Evolutionary conservation across 2,113 vertebrate species (phyloP).

Genomic region (Dermatemys mawii): DNA sequence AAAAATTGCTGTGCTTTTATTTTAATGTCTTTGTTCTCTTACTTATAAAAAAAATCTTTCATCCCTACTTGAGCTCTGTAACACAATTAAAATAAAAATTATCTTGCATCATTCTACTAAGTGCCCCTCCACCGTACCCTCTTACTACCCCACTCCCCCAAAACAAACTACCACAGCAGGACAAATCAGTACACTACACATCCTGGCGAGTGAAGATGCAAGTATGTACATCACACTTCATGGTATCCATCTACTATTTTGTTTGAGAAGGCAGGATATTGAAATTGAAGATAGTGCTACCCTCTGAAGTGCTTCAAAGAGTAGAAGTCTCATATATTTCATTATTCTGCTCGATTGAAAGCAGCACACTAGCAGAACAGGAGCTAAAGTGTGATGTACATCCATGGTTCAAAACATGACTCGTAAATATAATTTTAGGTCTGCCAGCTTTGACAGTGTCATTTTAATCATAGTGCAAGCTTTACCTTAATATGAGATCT

Average conservation of each 20-base stretch:
- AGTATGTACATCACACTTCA: background rate
- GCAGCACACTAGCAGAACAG: background rate
- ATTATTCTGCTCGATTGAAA: background rate
- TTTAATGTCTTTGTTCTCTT: background rate
- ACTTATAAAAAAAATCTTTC: background rate
- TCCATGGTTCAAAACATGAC: background rate
- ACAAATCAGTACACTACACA: background rate
- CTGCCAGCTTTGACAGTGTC: background rate
- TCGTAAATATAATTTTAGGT: background rate
- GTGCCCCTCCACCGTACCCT: accelerated
- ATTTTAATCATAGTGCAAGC: background rate
- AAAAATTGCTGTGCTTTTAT: background rate
- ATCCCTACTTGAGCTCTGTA: background rate
- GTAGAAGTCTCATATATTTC: background rate
- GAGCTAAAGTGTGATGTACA: background rate
- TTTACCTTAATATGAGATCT: background rate
- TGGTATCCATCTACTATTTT: background rate
- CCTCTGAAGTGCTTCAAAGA: background rate
- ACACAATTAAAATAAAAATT: background rate
- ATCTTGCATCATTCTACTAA: background rate
- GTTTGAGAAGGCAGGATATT: background rate
- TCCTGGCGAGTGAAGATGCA: accelerated
- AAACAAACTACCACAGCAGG: background rate
- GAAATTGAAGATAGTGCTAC: background rate
- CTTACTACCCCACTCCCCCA: accelerated